A percentile compares a stretch with the other conserved stretches of the same genome.
Evolutionary conservation across 2,888 invertebrate genomes (phyloP).

Genomic region (Leucophenga montana): DNA sequence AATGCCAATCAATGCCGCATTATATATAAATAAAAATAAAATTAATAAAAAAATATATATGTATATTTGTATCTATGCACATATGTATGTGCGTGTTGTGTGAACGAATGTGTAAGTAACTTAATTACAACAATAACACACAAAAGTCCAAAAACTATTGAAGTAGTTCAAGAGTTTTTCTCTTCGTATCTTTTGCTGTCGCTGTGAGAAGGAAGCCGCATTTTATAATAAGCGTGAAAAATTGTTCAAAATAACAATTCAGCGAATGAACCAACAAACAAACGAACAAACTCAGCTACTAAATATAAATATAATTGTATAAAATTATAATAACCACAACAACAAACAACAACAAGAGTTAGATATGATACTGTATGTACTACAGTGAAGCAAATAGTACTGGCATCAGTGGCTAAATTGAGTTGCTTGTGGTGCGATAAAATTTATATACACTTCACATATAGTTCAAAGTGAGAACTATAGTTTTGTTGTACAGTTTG

Average conservation of each 20-base stretch:
- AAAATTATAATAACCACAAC: constrained; percentile 8
- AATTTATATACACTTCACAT: background rate
- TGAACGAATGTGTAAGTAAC: background rate
- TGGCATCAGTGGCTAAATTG: constrained; percentile 15
- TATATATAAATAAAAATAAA: constrained; percentile 39
- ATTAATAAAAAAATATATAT: background rate
- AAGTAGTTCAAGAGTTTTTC: constrained; percentile 53
- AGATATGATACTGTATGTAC: constrained; percentile 46
- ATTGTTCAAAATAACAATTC: background rate
- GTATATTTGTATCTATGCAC: background rate
- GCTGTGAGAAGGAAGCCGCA: constrained; percentile 11
- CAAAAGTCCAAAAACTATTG: constrained; percentile 4
- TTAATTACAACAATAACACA: constrained; percentile 13
- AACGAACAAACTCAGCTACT: constrained; percentile 37
- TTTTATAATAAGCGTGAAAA: constrained; percentile 13
- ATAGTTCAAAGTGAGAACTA: too few relatives aligned
- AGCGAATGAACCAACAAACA: background rate
- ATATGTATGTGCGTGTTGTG: background rate
- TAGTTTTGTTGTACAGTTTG: too few relatives aligned
- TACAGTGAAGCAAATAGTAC: constrained; percentile 12
- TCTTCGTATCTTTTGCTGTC: constrained; percentile 31
- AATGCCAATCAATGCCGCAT: too few relatives aligned
- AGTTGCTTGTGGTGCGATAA: constrained; percentile 6
- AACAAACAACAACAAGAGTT: constrained; percentile 32
- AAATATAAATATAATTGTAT: constrained; percentile 28